Evolutionary conservation across 1,140 invertebrate species (phyloP), one percentile per base, ranked within the genome.

Genomic region (Sarcophaga peregrina): DNA sequence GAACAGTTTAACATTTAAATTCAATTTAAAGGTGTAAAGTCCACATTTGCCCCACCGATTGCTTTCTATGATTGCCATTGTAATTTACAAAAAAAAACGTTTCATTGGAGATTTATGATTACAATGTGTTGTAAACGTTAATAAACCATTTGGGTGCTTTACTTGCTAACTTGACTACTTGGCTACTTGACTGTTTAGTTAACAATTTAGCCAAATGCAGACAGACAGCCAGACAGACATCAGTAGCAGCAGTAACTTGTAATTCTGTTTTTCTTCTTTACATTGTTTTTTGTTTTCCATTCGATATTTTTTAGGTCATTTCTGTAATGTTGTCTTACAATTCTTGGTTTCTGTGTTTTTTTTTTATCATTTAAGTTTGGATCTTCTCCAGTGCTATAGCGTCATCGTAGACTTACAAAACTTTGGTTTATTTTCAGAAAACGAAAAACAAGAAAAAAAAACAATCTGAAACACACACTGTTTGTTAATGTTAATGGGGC

Each of bases 281-380:
- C 25, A 37, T n/a, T 58, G 6, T 58, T 15, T 13, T 58, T 15
- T n/a, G 3, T 58, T 58, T 58, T 58, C n/a, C n/a, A 58, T 58
- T 13, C 54, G 13, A 58, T 58, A 58, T 58, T 58, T 58, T 58
- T 58, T 58, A 13, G 54, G 54, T 58, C 54, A 58, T 58, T 58
- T 13, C n/a, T 58, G 54, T n/a, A 58, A 58, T 4, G 25, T 37
- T 37, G 25, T 37, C 25, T 37, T 37, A 37, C 25, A 37, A 37
- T 37, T 37, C 25, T 37, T 37, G 25, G 25, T 4, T 37, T 37
- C 4, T 37, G 1, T 37, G 1, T 37, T 4, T 37, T 37, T 58
- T 58, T 58, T 58, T 58, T 58, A 58, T 58, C 54, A 58, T 58
- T 58, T 58, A 58, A 58, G 15, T 58, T 58, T 58, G 15, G 15